phyloP scores from a whole-genome alignment of 23 tunicate genomes.

The Oikopleura vanhoeffeni region DNA sequence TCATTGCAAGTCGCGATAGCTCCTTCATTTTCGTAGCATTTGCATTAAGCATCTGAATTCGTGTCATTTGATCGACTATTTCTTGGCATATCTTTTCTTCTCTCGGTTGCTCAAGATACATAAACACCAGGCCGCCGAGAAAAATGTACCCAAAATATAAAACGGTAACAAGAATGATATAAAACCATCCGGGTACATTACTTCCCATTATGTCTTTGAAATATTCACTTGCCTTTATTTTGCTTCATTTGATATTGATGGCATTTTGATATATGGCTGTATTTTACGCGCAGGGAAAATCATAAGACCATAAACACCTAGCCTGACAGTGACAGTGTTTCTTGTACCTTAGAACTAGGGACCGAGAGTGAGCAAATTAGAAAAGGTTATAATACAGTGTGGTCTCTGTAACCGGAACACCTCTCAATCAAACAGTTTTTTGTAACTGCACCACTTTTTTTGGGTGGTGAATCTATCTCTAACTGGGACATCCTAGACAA shows the following conservation, averaged over 20 bases:
- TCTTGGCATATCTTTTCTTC: background rate
- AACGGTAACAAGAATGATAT: background rate
- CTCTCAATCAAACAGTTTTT: too few relatives aligned
- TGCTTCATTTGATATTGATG: too few relatives aligned
- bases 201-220: background rate
- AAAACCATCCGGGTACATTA: background rate
- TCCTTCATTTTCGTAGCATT: background rate
- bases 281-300: background rate
- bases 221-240: background rate
- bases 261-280: too few relatives aligned
- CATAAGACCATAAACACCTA: background rate
- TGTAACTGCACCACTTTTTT: too few relatives aligned
- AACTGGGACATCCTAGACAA: too few relatives aligned
- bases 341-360: too few relatives aligned
- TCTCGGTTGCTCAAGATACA: background rate
- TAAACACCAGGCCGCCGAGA: slow-evolving; percentile 5
- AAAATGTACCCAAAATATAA: slow-evolving; percentile 8
- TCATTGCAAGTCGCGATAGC: background rate
- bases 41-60: background rate
- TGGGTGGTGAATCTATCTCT: too few relatives aligned
- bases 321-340: too few relatives aligned
- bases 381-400: too few relatives aligned
- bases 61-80: background rate
- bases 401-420: too few relatives aligned
- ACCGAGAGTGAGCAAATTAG: too few relatives aligned